These are phyloP conservation scores for Cebus imitator DNA, from an alignment of 2,113 vertebrate genomes.

Conservation along the genomic window DNA sequence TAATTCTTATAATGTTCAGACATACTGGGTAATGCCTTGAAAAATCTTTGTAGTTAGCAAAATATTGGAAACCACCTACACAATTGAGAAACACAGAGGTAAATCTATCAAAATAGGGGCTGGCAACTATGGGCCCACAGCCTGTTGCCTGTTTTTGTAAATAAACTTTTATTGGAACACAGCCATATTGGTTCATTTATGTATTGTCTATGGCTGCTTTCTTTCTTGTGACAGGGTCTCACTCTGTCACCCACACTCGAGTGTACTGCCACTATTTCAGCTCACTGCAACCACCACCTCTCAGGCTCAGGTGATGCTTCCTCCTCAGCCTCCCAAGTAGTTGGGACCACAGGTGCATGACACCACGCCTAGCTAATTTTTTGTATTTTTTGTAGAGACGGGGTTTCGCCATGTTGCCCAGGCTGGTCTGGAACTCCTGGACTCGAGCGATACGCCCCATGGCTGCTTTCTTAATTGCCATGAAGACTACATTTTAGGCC, in stretches of 20 bases:
- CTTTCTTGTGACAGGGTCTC: background rate
- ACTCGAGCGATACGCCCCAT: background rate
- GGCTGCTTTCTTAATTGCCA: background rate
- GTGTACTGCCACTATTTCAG: too few species aligned
- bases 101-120: background rate
- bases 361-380: too few species aligned
- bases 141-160: background rate
- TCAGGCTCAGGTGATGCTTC: too few species aligned
- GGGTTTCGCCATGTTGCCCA: too few species aligned
- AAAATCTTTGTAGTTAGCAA: background rate
- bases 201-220: background rate
- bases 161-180: background rate
- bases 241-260: too few species aligned
- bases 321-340: too few species aligned
- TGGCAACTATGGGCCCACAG: background rate
- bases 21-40: background rate
- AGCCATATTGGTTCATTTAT: background rate
- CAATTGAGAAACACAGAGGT: background rate
- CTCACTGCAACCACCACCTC: too few species aligned
- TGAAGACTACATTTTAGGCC: background rate
- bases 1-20: background rate
- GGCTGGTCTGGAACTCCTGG: too few species aligned
- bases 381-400: too few species aligned
- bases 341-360: too few species aligned
- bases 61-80: background rate